Evolutionary conservation across 2,113 vertebrate species (phyloP).

Genomic region (Caranx ignobilis): DNA sequence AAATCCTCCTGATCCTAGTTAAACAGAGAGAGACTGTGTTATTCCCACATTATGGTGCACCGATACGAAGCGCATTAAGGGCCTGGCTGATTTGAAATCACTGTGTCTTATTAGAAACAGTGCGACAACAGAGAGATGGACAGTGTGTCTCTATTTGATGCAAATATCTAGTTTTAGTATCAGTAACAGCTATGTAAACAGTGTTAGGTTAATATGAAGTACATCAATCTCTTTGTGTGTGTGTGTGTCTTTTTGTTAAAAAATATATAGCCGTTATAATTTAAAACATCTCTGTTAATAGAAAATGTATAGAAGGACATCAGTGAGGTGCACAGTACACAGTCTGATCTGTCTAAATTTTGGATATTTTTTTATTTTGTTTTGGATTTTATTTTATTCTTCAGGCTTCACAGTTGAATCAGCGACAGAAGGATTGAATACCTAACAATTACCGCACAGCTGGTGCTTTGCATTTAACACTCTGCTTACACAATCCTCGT

Average conservation of each 20-base stretch:
- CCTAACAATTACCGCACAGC: constrained; percentile 26
- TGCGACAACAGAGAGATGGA: constrained; percentile 52
- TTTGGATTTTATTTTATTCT: constrained; percentile 6
- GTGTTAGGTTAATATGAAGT: neutral
- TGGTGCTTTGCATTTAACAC: constrained; percentile 20
- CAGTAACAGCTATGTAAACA: neutral
- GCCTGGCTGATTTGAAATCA: constrained; percentile 70
- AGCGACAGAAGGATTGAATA: constrained; percentile 17
- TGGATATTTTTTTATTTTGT: neutral
- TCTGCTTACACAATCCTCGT: constrained; percentile 38
- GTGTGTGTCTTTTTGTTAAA: neutral
- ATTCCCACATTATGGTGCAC: constrained; percentile 72
- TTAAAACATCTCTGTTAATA: neutral
- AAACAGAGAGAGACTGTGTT: constrained; percentile 75
- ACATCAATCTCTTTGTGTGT: neutral
- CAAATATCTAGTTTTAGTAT: constrained; percentile 40
- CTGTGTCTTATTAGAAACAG: constrained; percentile 64
- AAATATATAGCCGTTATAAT: neutral
- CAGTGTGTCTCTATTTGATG: constrained; percentile 57
- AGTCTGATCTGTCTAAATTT: constrained; percentile 1
- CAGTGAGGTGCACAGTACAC: neutral
- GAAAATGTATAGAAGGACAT: neutral
- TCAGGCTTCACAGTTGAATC: constrained; percentile 38
- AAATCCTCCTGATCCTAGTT: constrained; percentile 81
- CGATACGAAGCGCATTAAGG: constrained; percentile 68